Evolutionary conservation across 2,113 vertebrate genomes (phyloP).

Genomic region (Seriola quinqueradiata): DNA sequence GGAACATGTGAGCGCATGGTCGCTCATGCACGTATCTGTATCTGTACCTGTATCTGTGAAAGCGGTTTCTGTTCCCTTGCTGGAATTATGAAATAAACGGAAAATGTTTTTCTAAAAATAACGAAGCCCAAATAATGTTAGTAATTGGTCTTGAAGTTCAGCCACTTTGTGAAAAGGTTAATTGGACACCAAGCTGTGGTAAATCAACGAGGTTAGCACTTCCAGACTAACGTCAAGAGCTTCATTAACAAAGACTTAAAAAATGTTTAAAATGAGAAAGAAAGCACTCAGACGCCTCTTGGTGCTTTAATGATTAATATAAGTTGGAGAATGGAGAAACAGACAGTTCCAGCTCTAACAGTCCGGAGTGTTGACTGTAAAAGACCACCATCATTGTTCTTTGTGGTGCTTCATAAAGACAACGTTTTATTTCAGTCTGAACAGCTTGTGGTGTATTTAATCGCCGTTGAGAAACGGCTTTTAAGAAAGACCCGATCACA

Average conservation of each 20-base stretch:
- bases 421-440: constrained; percentile 1
- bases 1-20: constrained; percentile 2
- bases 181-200: constrained; percentile 41
- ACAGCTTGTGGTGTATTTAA: constrained; percentile 24
- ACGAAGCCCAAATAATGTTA: neutral
- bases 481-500: constrained; percentile 9
- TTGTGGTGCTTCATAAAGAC: neutral
- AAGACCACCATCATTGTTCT: neutral
- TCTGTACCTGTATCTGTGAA: constrained; percentile 21
- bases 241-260: neutral
- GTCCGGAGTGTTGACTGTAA: neutral
- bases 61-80: neutral
- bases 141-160: constrained; percentile 8
- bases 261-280: neutral
- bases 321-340: neutral
- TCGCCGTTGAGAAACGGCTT: neutral
- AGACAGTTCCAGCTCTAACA: neutral
- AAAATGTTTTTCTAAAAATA: constrained; percentile 42
- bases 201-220: neutral
- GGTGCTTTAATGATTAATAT: neutral
- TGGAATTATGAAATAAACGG: constrained; percentile 24
- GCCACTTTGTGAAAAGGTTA: constrained; percentile 34
- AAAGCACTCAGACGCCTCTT: neutral
- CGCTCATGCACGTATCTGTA: constrained; percentile 6
- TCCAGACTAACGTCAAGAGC: constrained; percentile 16